These are phyloP conservation scores for Micrasema minimum DNA, from an alignment of 1,140 invertebrate species.

Conservation along the genomic window DNA sequence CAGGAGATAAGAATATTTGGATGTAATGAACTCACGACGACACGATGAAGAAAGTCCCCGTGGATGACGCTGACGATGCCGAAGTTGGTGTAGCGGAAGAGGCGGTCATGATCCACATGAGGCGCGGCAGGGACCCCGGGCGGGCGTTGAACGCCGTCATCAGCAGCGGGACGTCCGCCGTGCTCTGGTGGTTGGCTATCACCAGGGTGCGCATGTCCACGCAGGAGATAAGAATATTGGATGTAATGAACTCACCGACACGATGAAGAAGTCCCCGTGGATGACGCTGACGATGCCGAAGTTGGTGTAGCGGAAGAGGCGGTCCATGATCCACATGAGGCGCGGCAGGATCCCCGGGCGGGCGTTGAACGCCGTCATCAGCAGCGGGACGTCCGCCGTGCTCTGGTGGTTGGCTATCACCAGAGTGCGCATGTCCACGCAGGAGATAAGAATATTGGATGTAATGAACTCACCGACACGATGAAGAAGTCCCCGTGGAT, in stretches of 20 bases:
- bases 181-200: conserved; percentile 95
- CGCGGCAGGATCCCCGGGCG: conserved; percentile 80
- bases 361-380: conserved; percentile 89
- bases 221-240: no score
- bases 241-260: conserved; percentile 77
- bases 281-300: conserved; percentile 92
- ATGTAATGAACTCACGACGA: conserved; percentile 77
- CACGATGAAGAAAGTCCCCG: conserved; percentile 94
- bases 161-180: conserved; percentile 92
- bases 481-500: conserved; percentile 98
- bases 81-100: conserved; percentile 97
- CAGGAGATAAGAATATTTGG: no score
- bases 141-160: conserved; percentile 89
- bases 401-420: conserved; percentile 95
- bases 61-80: conserved; percentile 91
- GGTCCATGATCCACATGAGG: conserved; percentile 97
- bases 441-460: no score
- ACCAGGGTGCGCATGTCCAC: conserved; percentile 80
- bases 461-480: conserved; percentile 76
- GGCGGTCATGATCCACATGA: conserved; percentile 96
- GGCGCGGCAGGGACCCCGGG: conserved; percentile 78
- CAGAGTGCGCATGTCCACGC: conserved; percentile 78
- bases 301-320: conserved; percentile 94
- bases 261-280: conserved; percentile 97
- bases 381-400: conserved; percentile 92